These are phyloP conservation scores for Leiothrix lutea DNA, from an alignment of 2,113 vertebrate species.

Conservation along the genomic window DNA sequence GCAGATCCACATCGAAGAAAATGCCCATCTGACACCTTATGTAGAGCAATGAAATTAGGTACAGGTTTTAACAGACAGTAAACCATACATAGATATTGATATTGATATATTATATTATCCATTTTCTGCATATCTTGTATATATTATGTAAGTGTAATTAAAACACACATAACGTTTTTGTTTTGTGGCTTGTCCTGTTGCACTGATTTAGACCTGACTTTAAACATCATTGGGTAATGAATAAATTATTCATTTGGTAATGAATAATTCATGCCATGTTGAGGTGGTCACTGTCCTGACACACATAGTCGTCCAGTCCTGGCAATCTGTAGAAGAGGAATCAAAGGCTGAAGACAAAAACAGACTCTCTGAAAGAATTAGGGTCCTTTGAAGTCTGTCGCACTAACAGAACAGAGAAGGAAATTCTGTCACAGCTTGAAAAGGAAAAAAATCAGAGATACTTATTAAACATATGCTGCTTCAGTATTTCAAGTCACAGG, in stretches of 20 bases:
- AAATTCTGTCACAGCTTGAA: background rate
- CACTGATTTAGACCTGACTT: background rate
- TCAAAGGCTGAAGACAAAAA: background rate
- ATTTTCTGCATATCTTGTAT: background rate
- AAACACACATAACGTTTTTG: background rate
- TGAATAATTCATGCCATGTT: background rate
- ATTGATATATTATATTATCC: background rate
- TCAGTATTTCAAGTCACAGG: background rate
- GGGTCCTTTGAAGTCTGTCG: background rate
- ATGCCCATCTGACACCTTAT: background rate
- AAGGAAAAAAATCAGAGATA: background rate
- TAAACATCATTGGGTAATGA: background rate
- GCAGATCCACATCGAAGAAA: rapidly evolving
- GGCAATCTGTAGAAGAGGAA: background rate
- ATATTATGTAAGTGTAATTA: background rate
- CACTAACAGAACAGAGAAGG: background rate
- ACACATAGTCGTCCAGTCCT: background rate
- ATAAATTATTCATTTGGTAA: background rate
- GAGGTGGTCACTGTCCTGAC: background rate
- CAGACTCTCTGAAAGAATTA: background rate
- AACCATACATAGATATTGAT: background rate
- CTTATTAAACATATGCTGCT: background rate
- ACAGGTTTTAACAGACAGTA: background rate
- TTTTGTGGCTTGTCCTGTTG: background rate
- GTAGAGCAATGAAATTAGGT: background rate